Conservation (phyloP, 2,797 vertebrate genomes). For the Characodon lateralis region DNA sequence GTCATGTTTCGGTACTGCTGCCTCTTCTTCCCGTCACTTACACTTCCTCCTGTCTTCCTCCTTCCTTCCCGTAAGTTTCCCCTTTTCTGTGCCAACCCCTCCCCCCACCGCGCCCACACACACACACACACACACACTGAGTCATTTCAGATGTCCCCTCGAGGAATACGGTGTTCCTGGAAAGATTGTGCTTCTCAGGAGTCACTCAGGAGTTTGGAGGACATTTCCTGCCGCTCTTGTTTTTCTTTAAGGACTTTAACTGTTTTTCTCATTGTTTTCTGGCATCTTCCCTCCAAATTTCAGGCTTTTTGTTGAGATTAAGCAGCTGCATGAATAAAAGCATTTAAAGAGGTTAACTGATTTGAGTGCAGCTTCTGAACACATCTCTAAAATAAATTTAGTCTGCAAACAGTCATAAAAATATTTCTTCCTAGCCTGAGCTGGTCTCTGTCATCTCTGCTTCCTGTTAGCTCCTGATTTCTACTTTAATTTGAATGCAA, state of each 20-base stretch:
- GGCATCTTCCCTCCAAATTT: not conserved
- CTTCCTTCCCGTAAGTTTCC: conserved; percentile 69
- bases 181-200: not conserved
- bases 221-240: too few species aligned
- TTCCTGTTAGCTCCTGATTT: too few species aligned
- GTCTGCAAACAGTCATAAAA: too few species aligned
- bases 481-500: too few species aligned
- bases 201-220: too few species aligned
- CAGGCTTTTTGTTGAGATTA: not conserved
- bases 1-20: conserved; percentile 18
- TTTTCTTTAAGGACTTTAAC: not conserved
- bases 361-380: too few species aligned
- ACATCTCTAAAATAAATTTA: too few species aligned
- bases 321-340: too few species aligned
- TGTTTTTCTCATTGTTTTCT: not conserved
- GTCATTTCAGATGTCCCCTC: not conserved
- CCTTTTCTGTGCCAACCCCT: conserved; percentile 21
- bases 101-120: not conserved
- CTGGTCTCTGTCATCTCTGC: too few species aligned
- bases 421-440: too few species aligned
- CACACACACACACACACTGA: conserved; percentile 1
- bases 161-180: not conserved
- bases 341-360: too few species aligned
- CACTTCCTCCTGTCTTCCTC: conserved; percentile 56
- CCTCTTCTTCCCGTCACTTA: conserved; percentile 46